Base-by-base conservation (phyloP, 2,797 vertebrate species). In the Myotis planiceps region DNA sequence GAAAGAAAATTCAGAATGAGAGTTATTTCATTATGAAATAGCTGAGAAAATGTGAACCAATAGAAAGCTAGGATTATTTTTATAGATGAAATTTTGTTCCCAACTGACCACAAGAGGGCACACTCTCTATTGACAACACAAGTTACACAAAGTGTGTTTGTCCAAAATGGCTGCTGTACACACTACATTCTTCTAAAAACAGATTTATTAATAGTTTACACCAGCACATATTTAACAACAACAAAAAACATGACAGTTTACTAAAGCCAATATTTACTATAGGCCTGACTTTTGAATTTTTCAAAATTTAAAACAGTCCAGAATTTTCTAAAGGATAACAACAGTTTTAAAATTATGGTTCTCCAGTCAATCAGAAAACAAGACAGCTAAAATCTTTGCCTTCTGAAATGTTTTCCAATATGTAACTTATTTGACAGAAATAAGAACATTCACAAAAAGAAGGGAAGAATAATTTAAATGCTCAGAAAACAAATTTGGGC, bases 41-140 rank as follows among this genome's bases (percentile, higher is more conserved):
- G 55, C 25, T 74, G 60, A 87, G 42, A 95, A 74, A 65, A 68
- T 12, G 29, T 25, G 39, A 94, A 86, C 34, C 76, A 37, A 63
- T 0, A 53, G 21, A 92, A 85, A 91, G 65, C 27, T 23, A 63
- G 5, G 12, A 10, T 37, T 25, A 66, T 68, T 83, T 89, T 82
- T 37, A 83, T 3, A 90, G 42, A 1, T 82, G 68, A 84, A 66
- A 81, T 60, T 88, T 37, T 86, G 58, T 69, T 92, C 13, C 21
- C 49, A 58, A 39, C 25, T 69, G 89, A 91, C 97, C 97, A 96
- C 97, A 96, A 66, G 97, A 91, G 96, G 97, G 97, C 96, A 78
- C 74, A 75, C 79, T 88, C 25, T 93, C 55, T 87, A 81, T 0
- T 53, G 58, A 92, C 55, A 90, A 82, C n/a, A 27, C 32, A 95